Base-by-base conservation (phyloP, 2,797 vertebrate species). In the Pagetopsis macropterus region DNA sequence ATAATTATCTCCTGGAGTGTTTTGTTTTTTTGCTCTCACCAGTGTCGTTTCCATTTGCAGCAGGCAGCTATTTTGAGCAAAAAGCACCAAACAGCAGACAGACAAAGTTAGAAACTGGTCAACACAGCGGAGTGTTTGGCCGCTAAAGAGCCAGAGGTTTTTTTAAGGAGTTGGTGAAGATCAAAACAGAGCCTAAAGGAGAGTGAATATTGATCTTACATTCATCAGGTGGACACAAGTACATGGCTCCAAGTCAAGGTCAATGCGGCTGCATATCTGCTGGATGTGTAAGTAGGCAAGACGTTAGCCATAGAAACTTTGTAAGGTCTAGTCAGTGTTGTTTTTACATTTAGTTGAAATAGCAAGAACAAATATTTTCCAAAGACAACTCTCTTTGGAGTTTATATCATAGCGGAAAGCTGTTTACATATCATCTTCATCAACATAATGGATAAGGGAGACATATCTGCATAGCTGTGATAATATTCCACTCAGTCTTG, bases 21-120 rank as follows among this genome's bases (percentile, higher is more conserved):
- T 52, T 58, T n/a, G 16, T 61, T 68, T 70, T 60, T 23, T 16
- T 54, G 27, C 48, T 81, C 13, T 49, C 37, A 27, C 19, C 19
- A 66, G 60, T 44, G 11, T 48, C 2, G 2, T 66, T 63, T 67
- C 57, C 17, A 57, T n/a, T 13, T 17, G 6, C 33, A 52, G 37
- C 60, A 65, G 44, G 37, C 14, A 37, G n/a, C 57, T 55, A 16
- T 51, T 45, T 16, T 27, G 9, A 58, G 46, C 1, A 40, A 23
- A 27, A 9, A 8, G 31, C 11, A 62, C 17, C 5, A 12, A 61
- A 61, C 13, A n/a, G 15, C 31, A 41, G 14, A 52, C 23, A 45
- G 8, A 45, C 8, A 60, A 12, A n/a, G 41, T 43, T 37, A 37
- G 33, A 37, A 69, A 11, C 23, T 48, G 50, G 27, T 33, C 10